Evolutionary conservation across 2,797 vertebrate species (phyloP).

Genomic region (Taenioides sp.): DNA sequence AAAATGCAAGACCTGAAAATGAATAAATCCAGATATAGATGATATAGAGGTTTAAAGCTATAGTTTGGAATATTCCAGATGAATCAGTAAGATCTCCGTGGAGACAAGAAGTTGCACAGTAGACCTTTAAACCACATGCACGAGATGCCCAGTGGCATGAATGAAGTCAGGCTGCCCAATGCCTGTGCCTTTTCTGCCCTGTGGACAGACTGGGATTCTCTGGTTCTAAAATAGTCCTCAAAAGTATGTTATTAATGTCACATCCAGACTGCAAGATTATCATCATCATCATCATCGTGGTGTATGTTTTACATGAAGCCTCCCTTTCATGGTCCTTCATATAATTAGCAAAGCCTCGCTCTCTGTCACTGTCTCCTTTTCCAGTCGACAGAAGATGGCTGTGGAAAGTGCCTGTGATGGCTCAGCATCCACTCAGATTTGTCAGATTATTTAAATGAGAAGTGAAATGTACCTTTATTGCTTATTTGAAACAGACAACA

Average conservation of each 20-base stretch:
- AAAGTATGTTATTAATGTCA: constrained; percentile 71
- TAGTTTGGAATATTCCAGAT: too few relatives aligned
- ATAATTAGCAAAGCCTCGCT: constrained; percentile 51
- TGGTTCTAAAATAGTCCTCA: constrained; percentile 54
- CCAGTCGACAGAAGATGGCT: neutral
- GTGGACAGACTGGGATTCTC: constrained; percentile 36
- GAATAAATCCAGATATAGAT: too few relatives aligned
- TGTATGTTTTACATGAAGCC: constrained; percentile 49
- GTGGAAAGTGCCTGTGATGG: neutral
- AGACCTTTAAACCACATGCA: constrained; percentile 44
- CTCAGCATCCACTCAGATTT: neutral
- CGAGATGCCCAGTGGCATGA: constrained; percentile 39
- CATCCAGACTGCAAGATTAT: constrained; percentile 62
- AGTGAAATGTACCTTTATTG: too few relatives aligned
- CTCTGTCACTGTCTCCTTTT: constrained; percentile 13
- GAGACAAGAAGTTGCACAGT: too few relatives aligned
- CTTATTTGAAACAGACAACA: neutral
- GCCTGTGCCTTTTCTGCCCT: constrained; percentile 40
- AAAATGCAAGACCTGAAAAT: too few relatives aligned
- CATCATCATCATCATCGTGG: constrained; percentile 49
- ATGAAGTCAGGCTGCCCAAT: constrained; percentile 30
- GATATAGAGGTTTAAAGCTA: too few relatives aligned
- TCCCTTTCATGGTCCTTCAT: constrained; percentile 45
- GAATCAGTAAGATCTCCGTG: too few relatives aligned
- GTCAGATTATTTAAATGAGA: neutral